These are phyloP conservation scores for Actenoides hombroni DNA, from an alignment of 2,113 vertebrate species.

Conservation along the genomic window DNA sequence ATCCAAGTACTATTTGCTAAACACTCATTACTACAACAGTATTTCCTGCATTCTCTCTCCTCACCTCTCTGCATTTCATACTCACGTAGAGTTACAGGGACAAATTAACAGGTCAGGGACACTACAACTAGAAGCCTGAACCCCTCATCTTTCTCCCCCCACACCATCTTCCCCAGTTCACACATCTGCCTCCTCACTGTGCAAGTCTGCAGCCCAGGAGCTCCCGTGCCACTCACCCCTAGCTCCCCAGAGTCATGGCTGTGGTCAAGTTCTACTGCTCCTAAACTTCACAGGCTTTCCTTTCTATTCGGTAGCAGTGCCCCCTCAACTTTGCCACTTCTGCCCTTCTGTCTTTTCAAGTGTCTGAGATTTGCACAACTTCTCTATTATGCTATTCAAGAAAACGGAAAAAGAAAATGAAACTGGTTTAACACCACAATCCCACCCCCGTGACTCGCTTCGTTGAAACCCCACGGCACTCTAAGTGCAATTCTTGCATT, in stretches of 20 bases:
- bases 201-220: not conserved
- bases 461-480: not conserved
- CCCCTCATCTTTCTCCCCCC: not conserved
- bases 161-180: not conserved
- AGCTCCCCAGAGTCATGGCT: not conserved
- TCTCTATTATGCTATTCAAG: slow-evolving; percentile 1
- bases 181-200: not conserved
- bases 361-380: not conserved
- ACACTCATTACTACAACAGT: not conserved
- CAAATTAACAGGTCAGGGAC: not conserved
- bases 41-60: not conserved
- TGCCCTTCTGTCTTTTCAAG: accelerated
- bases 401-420: slow-evolving; percentile 31
- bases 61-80: not conserved
- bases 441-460: not conserved
- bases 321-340: not conserved
- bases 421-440: not conserved
- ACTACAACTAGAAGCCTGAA: not conserved
- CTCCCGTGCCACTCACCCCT: not conserved
- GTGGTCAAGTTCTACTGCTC: not conserved
- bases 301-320: accelerated
- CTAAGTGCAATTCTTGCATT: not conserved
- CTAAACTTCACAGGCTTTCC: not conserved
- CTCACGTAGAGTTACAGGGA: not conserved
- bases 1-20: not conserved